Evolutionary conservation across 2,113 vertebrate species (phyloP).

Genomic region (Vombatus ursinus): DNA sequence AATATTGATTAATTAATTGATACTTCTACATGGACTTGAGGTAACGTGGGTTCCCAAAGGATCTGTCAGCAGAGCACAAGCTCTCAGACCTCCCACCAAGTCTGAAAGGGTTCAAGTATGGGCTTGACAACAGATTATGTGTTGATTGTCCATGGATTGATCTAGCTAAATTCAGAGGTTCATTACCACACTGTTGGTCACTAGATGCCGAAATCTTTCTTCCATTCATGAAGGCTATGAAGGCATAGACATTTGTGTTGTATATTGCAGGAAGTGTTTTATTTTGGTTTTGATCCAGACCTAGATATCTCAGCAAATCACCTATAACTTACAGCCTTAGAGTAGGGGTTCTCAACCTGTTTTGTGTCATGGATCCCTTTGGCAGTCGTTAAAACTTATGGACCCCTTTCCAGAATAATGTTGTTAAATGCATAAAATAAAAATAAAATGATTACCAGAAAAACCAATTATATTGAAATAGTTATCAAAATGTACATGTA

Average conservation of each 20-base stretch:
- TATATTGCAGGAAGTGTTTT: neutral
- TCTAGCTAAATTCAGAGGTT: neutral
- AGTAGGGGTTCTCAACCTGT: neutral
- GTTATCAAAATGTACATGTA: neutral
- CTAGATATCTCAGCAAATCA: neutral
- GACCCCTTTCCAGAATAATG: neutral
- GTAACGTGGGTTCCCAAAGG: neutral
- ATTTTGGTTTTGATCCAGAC: neutral
- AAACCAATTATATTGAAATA: neutral
- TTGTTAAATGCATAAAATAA: neutral
- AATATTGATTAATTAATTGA: neutral
- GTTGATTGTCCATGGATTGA: neutral
- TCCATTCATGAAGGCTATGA: neutral
- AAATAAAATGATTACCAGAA: neutral
- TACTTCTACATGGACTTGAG: neutral
- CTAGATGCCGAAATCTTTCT: neutral
- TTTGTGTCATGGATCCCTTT: neutral
- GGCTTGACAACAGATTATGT: neutral
- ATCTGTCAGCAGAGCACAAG: no score
- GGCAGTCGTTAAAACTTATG: neutral
- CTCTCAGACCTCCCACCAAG: no score
- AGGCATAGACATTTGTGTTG: neutral
- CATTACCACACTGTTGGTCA: neutral
- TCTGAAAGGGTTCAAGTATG: neutral
- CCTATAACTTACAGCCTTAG: neutral